Conservation (phyloP, 2,113 vertebrate species). For the Paratilapia polleni region DNA sequence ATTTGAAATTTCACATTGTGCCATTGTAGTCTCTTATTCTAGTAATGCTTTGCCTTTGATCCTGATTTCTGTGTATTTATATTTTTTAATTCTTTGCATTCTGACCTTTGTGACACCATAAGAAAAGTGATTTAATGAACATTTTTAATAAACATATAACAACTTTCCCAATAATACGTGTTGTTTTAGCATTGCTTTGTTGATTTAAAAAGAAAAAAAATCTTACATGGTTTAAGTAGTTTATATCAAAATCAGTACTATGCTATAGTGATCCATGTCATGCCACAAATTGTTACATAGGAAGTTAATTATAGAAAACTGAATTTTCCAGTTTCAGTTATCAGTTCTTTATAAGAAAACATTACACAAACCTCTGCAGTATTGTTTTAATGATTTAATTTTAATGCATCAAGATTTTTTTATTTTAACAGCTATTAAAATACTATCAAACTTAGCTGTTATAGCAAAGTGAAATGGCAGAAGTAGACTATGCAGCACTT, state of each 20-base stretch:
- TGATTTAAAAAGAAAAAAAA: background rate
- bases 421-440: background rate
- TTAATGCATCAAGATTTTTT: background rate
- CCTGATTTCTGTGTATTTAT: slow-evolving; percentile 64
- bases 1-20: background rate
- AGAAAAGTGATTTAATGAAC: background rate
- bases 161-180: background rate
- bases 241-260: background rate
- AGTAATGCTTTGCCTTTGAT: slow-evolving; percentile 6
- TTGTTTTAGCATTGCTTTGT: background rate
- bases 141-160: background rate
- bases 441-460: background rate
- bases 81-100: slow-evolving; percentile 54
- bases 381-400: background rate
- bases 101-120: background rate
- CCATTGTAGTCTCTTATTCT: background rate
- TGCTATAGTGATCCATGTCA: no score
- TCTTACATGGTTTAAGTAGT: background rate
- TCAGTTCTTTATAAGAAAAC: background rate
- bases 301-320: background rate
- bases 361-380: background rate
- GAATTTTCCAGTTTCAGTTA: background rate
- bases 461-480: background rate
- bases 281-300: no score
- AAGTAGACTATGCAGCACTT: background rate